phyloP scores from a whole-genome alignment of 1,140 invertebrate genomes.

The Drosophila orena region DNA sequence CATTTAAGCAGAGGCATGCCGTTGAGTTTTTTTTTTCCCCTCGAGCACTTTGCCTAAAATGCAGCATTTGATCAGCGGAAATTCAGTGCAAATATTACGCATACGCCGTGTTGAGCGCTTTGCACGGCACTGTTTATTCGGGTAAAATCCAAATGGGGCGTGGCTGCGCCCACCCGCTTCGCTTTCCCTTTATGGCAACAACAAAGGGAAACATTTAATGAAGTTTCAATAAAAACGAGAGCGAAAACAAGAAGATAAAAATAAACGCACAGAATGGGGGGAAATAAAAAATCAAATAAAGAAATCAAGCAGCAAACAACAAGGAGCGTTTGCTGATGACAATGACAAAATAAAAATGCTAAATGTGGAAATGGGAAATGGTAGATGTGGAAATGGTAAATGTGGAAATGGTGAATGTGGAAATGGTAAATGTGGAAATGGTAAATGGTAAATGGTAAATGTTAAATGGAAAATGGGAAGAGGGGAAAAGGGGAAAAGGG shows the following conservation, averaged over 20 bases:
- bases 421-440: conserved; percentile 19
- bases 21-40: too few relatives aligned
- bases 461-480: conserved; percentile 19
- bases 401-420: background rate
- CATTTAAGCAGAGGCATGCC: background rate
- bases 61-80: background rate
- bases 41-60: background rate
- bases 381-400: conserved; percentile 14
- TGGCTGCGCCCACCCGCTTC: conserved; percentile 4
- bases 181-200: conserved; percentile 45
- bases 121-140: conserved; percentile 5
- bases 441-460: conserved; percentile 14
- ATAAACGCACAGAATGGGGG: conserved; percentile 20
- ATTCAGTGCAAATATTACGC: conserved; percentile 29
- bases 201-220: conserved; percentile 67
- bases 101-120: conserved; percentile 43
- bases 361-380: conserved; percentile 23
- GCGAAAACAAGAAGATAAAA: conserved; percentile 36
- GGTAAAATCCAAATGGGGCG: conserved; percentile 32
- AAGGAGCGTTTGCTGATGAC: conserved; percentile 31
- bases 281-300: conserved; percentile 65
- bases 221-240: conserved; percentile 66
- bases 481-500: conserved; percentile 2
- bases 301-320: conserved; percentile 54
- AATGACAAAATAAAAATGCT: conserved; percentile 53